Conservation (phyloP, 2,888 invertebrate genomes). For the Pseudococcus longispinus region DNA sequence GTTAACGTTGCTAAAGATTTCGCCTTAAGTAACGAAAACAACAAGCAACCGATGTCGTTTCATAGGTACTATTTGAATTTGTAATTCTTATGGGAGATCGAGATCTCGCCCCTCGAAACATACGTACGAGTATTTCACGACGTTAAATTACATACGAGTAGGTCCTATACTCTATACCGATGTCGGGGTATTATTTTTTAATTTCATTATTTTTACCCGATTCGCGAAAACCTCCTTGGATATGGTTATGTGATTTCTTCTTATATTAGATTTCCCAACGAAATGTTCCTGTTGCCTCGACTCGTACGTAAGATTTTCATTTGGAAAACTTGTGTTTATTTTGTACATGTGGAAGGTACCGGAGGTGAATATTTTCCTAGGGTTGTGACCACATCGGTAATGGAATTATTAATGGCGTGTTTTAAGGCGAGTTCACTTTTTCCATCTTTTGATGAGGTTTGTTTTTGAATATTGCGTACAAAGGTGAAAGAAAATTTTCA, state of each 20-base stretch:
- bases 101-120: neutral
- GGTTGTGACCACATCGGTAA: neutral
- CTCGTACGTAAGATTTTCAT: neutral
- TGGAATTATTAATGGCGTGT: neutral
- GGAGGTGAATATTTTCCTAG: neutral
- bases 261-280: slow-evolving; percentile 30
- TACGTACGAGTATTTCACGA: neutral
- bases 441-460: too few relatives aligned
- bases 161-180: neutral
- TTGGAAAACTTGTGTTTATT: neutral
- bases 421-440: neutral
- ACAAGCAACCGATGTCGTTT: neutral
- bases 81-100: slow-evolving; percentile 12
- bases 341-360: neutral
- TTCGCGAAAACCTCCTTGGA: neutral
- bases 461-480: too few relatives aligned
- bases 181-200: slow-evolving; percentile 32
- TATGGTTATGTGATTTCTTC: neutral
- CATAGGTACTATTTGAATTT: neutral
- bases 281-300: neutral
- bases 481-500: too few relatives aligned
- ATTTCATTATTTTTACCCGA: slow-evolving; percentile 22
- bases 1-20: slow-evolving; percentile 25
- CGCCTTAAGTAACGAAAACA: slow-evolving; percentile 2
- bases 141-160: neutral